Percentiles rank a stretch among this genome's conserved stretches.
Conservation (phyloP, 2,797 vertebrate genomes). For the Gorsachius magnificus region DNA sequence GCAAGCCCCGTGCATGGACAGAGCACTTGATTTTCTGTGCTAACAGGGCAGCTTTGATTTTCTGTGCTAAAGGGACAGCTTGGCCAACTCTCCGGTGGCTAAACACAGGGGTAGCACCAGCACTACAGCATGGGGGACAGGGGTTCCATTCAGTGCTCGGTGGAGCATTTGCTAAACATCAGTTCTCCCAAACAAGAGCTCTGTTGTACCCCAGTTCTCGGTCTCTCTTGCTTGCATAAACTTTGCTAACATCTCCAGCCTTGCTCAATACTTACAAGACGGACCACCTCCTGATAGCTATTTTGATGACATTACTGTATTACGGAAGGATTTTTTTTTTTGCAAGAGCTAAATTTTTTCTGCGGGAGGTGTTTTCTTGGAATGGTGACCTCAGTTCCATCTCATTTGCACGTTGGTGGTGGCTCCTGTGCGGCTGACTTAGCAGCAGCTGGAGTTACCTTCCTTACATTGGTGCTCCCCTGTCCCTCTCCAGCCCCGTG, state of each 20-base stretch:
- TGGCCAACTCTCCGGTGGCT: background rate
- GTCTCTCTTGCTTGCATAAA: background rate
- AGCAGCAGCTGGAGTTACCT: background rate
- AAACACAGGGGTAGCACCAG: background rate
- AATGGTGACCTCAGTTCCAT: background rate
- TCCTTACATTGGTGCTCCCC: background rate
- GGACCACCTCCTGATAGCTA: background rate
- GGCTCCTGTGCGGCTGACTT: background rate
- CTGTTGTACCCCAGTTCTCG: background rate
- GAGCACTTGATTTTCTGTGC: background rate
- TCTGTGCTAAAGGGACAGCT: background rate
- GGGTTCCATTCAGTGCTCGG: background rate
- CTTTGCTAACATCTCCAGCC: background rate
- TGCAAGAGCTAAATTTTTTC: background rate
- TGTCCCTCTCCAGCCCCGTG: background rate
- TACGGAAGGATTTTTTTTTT: background rate
- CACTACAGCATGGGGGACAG: background rate
- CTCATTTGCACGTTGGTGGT: background rate
- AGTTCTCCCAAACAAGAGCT: background rate
- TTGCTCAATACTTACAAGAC: background rate
- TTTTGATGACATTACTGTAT: background rate
- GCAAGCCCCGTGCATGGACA: background rate
- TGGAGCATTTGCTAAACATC: background rate
- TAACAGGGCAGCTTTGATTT: background rate
- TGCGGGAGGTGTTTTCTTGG: background rate